These are phyloP conservation scores for Sebastes steindachneri DNA, from an alignment of 2,797 vertebrate genomes.

Conservation along the genomic window DNA sequence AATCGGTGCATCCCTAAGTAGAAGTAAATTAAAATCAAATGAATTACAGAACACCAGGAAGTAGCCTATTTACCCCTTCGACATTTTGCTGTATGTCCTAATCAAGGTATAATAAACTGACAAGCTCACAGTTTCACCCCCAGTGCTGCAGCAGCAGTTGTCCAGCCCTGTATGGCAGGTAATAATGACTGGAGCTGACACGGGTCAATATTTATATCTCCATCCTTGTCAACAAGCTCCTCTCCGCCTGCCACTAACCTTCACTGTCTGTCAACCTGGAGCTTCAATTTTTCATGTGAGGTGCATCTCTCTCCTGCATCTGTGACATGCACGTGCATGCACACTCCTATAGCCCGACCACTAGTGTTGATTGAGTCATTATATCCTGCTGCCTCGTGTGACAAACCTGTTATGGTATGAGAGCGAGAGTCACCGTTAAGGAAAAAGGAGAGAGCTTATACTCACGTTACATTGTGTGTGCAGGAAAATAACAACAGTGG, in stretches of 20 bases:
- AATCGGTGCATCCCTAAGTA: no score
- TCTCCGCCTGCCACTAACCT: constrained; percentile 14
- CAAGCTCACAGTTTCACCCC: background rate
- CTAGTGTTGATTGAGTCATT: constrained; percentile 35
- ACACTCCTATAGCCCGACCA: background rate
- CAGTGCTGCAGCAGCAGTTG: background rate
- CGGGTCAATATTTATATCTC: constrained; percentile 32
- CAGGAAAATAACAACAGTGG: background rate
- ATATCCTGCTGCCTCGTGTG: background rate
- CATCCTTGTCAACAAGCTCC: constrained; percentile 18
- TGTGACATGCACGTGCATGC: background rate
- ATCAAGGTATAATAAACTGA: background rate
- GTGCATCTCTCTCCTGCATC: background rate
- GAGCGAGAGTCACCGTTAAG: background rate
- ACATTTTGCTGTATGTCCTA: background rate
- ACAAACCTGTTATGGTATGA: background rate
- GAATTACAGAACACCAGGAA: background rate
- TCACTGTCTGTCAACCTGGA: background rate
- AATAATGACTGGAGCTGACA: constrained; percentile 1
- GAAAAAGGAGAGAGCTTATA: background rate
- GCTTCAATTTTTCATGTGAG: background rate
- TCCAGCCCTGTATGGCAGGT: background rate
- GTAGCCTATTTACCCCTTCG: background rate
- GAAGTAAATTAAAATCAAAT: background rate
- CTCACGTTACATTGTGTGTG: background rate